Base-by-base conservation (phyloP, 2,113 vertebrate genomes). In the Hassar affinis region DNA sequence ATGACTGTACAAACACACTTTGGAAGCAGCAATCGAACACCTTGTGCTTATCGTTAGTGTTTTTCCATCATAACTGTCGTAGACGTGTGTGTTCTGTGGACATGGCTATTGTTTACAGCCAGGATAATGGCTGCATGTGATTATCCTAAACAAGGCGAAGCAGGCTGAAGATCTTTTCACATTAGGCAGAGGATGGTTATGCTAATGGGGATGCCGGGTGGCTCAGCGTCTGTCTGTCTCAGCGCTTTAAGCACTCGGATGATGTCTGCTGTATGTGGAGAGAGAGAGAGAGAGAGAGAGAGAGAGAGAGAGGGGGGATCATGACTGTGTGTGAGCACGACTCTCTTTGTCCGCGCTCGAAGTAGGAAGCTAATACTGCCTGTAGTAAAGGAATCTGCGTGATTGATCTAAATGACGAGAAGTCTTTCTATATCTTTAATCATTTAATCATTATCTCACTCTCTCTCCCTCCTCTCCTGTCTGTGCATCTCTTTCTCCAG, bases 401-500 rank as follows among this genome's bases (percentile, higher is more conserved):
- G 11, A 77, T 38, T 38, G n/a, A 84, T 61, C 57, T 49, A 82
- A 75, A 85, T 61, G 20, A 51, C 57, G 62, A 68, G 68, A 49
- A 62, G 8, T 72, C 54, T 64, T 71, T 84, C 72, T 86, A 30
- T 86, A 9, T 54, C 35, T 69, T 33, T 49, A 72, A 14, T 27
- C 4, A 22, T 71, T 45, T 17, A n/a, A n/a, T 81, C 15, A 61
- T 35, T 30, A 4, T 38, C 22, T 57, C 49, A 51, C 35, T 78
- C 66, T 49, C 45, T 51, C 20, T 62, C 52, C 30, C 4, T 56
- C 38, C 30, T 8, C 11, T 20, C 57, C 45, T 76, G 20, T 42
- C 35, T 54, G 18, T 71, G 7, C 59, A 4, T 57, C 45, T 78
- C 17, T 80, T 33, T 52, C 78, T 77, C 59, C 94, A 97, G 96